phyloP scores from a whole-genome alignment of 2,113 vertebrate species.

The Oncorhynchus gorbuscha region DNA sequence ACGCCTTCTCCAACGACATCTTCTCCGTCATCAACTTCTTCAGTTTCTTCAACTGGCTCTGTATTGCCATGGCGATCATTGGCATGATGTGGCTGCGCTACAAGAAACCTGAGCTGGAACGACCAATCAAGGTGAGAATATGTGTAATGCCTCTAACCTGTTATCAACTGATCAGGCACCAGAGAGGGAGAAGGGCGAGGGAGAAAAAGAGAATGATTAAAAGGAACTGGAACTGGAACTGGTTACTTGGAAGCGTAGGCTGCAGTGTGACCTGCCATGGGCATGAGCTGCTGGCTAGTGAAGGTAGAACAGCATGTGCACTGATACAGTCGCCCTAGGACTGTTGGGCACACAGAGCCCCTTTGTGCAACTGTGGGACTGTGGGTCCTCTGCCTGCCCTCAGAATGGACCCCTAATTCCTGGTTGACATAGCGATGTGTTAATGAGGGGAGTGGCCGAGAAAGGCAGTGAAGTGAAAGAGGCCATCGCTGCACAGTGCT shows the following conservation, averaged over 20 bases:
- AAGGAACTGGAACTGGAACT: not conserved
- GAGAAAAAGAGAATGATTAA: not conserved
- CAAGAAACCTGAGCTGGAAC: slow-evolving; percentile 88
- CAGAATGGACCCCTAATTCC: not conserved
- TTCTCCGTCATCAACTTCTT: slow-evolving; percentile 99
- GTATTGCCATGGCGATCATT: slow-evolving; percentile 91
- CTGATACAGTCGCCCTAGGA: slow-evolving; percentile 27
- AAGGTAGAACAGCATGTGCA: not conserved
- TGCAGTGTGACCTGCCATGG: not conserved
- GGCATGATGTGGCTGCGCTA: slow-evolving; percentile 98
- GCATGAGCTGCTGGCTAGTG: not conserved
- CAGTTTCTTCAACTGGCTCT: slow-evolving; percentile 99
- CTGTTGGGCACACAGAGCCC: slow-evolving; percentile 15
- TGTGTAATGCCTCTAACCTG: not conserved
- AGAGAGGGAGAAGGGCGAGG: not conserved
- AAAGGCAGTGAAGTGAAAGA: slow-evolving; percentile 42
- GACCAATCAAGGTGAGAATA: slow-evolving; percentile 89
- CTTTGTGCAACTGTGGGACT: not conserved
- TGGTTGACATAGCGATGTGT: slow-evolving; percentile 22
- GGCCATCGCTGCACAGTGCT: slow-evolving; percentile 15
- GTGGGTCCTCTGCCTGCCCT: not conserved
- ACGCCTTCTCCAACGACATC: slow-evolving; percentile 94
- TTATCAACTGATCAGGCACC: not conserved
- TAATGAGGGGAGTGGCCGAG: slow-evolving; percentile 6
- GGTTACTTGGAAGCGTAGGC: not conserved